Percentiles rank a stretch among this genome's conserved stretches.
phyloP scores from a whole-genome alignment of 2,888 invertebrate genomes.

The Drosophila macrospina region DNA sequence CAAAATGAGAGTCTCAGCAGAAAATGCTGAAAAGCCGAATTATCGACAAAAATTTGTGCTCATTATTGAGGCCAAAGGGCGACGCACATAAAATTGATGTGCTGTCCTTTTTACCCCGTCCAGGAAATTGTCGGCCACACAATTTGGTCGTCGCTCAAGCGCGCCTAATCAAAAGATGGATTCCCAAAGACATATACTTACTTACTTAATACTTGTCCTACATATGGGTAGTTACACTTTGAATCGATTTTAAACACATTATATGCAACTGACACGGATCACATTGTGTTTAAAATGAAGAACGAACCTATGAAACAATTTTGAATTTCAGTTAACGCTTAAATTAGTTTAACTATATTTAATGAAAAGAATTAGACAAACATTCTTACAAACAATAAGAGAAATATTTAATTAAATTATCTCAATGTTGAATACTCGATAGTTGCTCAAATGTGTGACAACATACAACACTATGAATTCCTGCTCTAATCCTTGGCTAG shows the following conservation, averaged over 20 bases:
- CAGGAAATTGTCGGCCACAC: conserved; percentile 68
- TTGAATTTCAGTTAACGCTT: background rate
- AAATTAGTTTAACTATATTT: background rate
- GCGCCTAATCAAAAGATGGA: conserved; percentile 71
- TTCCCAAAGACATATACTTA: conserved; percentile 46
- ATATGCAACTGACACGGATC: background rate
- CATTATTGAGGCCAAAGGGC: conserved; percentile 75
- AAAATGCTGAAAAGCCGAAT: conserved; percentile 67
- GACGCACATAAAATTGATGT: conserved; percentile 72
- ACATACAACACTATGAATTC: background rate
- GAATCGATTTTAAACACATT: conserved; percentile 10
- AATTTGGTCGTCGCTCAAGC: conserved; percentile 66
- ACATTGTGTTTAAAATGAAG: background rate
- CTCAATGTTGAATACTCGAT: too few species aligned
- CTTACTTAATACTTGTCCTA: conserved; percentile 25
- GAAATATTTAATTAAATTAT: too few species aligned
- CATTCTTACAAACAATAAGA: too few species aligned
- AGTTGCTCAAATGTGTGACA: too few species aligned
- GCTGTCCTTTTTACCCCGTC: conserved; percentile 62
- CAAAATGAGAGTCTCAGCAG: conserved; percentile 26
- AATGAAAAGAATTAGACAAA: too few species aligned
- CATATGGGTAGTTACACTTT: conserved; percentile 26
- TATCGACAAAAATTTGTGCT: conserved; percentile 77
- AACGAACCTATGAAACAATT: background rate
- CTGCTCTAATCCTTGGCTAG: conserved; percentile 5